Evolutionary conservation across 2,888 invertebrate genomes (phyloP).

Genomic region (Perdita meconis): DNA sequence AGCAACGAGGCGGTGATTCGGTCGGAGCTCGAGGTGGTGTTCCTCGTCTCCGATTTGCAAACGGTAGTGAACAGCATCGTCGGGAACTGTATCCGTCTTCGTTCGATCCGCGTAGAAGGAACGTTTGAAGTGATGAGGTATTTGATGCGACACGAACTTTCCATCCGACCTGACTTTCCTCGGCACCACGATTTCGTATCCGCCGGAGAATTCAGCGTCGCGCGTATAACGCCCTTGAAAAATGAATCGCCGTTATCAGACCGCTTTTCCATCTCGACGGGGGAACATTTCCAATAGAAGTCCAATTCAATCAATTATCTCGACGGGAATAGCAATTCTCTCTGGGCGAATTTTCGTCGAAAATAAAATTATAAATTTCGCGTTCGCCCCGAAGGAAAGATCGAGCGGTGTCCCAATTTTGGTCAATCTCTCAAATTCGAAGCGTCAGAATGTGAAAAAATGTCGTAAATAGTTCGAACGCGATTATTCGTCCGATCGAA

Average conservation of each 20-base stretch:
- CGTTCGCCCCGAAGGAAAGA: not conserved
- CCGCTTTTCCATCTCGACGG: not conserved
- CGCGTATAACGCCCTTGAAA: slow-evolving; percentile 57
- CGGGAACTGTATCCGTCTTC: slow-evolving; percentile 57
- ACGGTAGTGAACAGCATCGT: slow-evolving; percentile 80
- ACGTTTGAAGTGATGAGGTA: slow-evolving; percentile 80
- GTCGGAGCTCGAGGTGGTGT: slow-evolving; percentile 80
- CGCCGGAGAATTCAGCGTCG: slow-evolving; percentile 54
- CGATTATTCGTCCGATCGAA: not conserved
- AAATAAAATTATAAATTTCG: slow-evolving; percentile 6
- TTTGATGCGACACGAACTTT: slow-evolving; percentile 78
- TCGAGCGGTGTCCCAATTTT: too few species aligned
- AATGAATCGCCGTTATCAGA: slow-evolving; percentile 31
- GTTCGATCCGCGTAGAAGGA: slow-evolving; percentile 66
- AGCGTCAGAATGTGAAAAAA: too few species aligned
- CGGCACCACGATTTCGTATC: slow-evolving; percentile 81
- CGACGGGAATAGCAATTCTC: slow-evolving; percentile 36
- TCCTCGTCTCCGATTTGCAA: slow-evolving; percentile 79
- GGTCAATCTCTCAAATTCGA: too few species aligned
- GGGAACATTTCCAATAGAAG: slow-evolving; percentile 18
- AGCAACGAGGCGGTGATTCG: slow-evolving; percentile 79
- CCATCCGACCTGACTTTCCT: slow-evolving; percentile 80
- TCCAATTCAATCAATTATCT: slow-evolving; percentile 44
- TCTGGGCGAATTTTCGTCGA: not conserved
- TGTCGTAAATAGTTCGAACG: too few species aligned